phyloP scores from a whole-genome alignment of 2,113 vertebrate genomes.

The Pristiophorus japonicus region DNA sequence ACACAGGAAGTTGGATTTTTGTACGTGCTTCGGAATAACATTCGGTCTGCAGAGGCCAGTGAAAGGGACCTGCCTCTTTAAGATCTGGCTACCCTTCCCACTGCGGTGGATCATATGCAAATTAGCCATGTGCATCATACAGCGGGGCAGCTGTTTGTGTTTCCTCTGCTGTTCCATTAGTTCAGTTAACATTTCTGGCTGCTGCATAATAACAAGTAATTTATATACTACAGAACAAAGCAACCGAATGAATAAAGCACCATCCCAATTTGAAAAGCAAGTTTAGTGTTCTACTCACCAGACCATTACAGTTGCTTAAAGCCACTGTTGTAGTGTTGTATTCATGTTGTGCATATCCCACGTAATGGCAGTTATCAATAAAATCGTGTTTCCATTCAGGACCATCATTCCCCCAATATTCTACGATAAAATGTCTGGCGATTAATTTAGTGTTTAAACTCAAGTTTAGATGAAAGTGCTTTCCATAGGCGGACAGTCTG shows the following conservation, averaged over 20 bases:
- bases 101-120: constrained; percentile 34
- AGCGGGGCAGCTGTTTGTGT: constrained; percentile 14
- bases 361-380: constrained; percentile 89
- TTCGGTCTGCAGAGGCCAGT: constrained; percentile 34
- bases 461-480: constrained; percentile 97
- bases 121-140: constrained; percentile 34
- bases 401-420: constrained; percentile 90
- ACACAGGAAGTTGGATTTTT: not conserved
- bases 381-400: constrained; percentile 77
- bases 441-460: constrained; percentile 91
- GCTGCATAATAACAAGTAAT: not conserved
- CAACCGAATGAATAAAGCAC: constrained; percentile 35
- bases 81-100: constrained; percentile 36
- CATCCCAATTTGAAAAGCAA: constrained; percentile 8
- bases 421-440: constrained; percentile 91
- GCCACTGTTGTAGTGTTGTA: constrained; percentile 79
- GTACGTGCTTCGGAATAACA: constrained; percentile 13
- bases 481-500: constrained; percentile 94
- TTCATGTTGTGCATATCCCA: constrained; percentile 82
- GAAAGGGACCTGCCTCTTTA: constrained; percentile 35
- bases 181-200: constrained; percentile 8
- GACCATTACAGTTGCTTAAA: constrained; percentile 89
- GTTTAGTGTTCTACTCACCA: constrained; percentile 73
- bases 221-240: not conserved
- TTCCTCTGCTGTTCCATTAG: not conserved